Base-by-base conservation (phyloP, 2,888 invertebrate species). In the Sesamia inferens region DNA sequence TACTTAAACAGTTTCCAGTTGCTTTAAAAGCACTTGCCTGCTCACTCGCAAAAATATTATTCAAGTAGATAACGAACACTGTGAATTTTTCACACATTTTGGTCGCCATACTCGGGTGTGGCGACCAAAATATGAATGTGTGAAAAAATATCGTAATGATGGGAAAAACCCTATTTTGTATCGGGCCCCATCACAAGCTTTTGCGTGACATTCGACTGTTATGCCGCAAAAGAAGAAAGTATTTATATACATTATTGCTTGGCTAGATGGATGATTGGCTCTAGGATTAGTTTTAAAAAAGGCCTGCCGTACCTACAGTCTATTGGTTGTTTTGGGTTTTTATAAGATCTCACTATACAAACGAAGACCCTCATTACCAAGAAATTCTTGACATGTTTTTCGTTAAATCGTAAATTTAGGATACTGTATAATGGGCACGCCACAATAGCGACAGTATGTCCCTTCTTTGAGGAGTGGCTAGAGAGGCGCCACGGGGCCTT, bases 141-240 rank as follows among this genome's bases (percentile, higher is more conserved):
- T 39, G 65, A n/a, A 61, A 61, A 71, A 78, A 82, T 78, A 74
- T 71, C 57, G 64, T 62, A 82, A 71, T 72, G 66, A 75, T 57
- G 70, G 65, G 51, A 81, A 79, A 70, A 72, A 59, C 62, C 67
- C 59, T 72, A 79, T 75, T 79, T 83, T 81, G 71, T 71, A 68
- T 74, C 70, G 44, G 6, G 24, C 10, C 62, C 59, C 58, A 61
- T 68, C 47, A 44, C 57, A 61, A 66, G 59, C 54, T 72, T 68
- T 66, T 62, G 65, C 61, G 57, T 78, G 72, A 78, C 82, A 74
- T 66, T 63, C 44, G 58, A 66, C 61, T 66, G 57, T 62, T 74
- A 65, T 51, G 54, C 74, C 58, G 39, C 59, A 57, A 74, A 78
- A 68, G 68, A 81, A n/a, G n/a, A n/a, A n/a, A n/a, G n/a, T n/a